Evolutionary conservation across 2,797 vertebrate species (phyloP).

Genomic region (Ibycter americanus): DNA sequence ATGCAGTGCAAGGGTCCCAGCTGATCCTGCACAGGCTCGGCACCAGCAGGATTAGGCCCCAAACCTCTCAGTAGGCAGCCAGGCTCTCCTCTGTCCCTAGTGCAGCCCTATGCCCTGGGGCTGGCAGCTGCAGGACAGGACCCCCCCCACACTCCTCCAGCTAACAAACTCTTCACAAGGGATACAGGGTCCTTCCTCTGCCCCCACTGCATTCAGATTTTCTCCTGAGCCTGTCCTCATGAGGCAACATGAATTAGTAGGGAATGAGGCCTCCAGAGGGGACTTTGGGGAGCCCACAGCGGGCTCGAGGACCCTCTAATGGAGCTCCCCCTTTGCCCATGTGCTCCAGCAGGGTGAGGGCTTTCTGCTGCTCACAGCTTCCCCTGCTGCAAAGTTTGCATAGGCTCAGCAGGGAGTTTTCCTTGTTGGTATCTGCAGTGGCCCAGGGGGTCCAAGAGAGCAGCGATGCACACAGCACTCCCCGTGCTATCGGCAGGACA

Average conservation of each 20-base stretch:
- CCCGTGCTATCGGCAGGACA: accelerated
- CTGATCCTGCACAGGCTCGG: not conserved
- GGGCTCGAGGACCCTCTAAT: not conserved
- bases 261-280: not conserved
- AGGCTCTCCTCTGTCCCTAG: not conserved
- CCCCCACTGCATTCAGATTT: not conserved
- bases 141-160: not conserved
- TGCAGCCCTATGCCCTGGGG: not conserved
- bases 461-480: accelerated
- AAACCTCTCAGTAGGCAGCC: not conserved
- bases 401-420: accelerated
- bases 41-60: not conserved
- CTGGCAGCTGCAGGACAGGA: not conserved
- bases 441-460: not conserved
- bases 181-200: not conserved
- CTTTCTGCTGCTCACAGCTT: not conserved
- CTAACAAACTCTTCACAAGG: not conserved
- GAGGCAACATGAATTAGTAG: not conserved
- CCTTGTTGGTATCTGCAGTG: not conserved
- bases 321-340: accelerated
- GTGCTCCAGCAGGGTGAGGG: not conserved
- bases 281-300: not conserved
- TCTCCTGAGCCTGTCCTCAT: not conserved
- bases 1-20: not conserved
- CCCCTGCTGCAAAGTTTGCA: not conserved